phyloP scores from a whole-genome alignment of 1,140 invertebrate genomes.

The Pissodes strobi region DNA sequence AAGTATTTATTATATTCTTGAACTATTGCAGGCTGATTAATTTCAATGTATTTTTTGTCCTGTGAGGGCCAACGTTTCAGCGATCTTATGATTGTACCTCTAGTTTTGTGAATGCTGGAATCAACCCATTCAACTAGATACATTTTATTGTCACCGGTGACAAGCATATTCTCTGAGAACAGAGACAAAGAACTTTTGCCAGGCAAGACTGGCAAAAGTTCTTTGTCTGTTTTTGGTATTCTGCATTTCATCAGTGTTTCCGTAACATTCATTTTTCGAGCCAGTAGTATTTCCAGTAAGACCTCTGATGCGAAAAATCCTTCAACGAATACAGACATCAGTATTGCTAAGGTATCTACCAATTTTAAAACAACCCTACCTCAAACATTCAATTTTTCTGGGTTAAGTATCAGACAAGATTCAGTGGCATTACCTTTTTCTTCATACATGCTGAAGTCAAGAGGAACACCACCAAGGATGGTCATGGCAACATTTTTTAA shows the following conservation, averaged over 20 bases:
- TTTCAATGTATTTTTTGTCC: neutral
- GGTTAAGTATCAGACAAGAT: neutral
- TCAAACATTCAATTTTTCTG: no score
- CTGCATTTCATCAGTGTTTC: constrained; percentile 25
- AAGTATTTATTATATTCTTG: constrained; percentile 13
- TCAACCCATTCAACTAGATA: constrained; percentile 17
- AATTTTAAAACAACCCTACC: constrained; percentile 29
- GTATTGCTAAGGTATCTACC: no score
- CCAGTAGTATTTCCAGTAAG: no score
- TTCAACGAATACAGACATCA: constrained; percentile 5
- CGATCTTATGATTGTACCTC: constrained; percentile 1
- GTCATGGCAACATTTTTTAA: constrained; percentile 33
- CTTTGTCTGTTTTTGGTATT: constrained; percentile 22
- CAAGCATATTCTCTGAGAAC: constrained; percentile 14
- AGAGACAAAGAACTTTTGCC: no score
- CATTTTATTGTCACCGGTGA: constrained; percentile 14
- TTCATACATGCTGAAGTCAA: constrained; percentile 11
- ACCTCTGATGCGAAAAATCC: constrained; percentile 30
- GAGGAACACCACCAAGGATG: constrained; percentile 12
- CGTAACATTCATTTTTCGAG: constrained; percentile 15
- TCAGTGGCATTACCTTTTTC: neutral
- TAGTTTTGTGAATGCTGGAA: neutral
- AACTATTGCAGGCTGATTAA: constrained; percentile 14
- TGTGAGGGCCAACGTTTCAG: constrained; percentile 10
- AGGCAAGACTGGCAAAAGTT: constrained; percentile 1